These are phyloP conservation scores for Limonius californicus DNA, from an alignment of 1,140 invertebrate genomes.

Conservation along the genomic window DNA sequence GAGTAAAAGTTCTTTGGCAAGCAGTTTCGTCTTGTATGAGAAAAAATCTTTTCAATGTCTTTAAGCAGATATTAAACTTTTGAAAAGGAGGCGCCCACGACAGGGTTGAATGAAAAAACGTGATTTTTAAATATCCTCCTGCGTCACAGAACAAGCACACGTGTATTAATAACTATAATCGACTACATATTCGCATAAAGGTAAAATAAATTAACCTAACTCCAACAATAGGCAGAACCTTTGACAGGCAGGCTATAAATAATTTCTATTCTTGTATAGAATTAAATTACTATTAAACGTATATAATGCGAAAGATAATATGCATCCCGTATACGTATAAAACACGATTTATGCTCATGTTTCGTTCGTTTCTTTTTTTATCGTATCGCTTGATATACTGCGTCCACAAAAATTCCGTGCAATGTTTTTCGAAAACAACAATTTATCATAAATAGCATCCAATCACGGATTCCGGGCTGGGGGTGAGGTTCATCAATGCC, in stretches of 20 bases:
- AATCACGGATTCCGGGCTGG: conserved; percentile 3
- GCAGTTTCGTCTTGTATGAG: no score
- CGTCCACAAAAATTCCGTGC: neutral
- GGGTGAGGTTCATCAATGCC: conserved; percentile 13
- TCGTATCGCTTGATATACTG: neutral
- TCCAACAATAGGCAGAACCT: neutral
- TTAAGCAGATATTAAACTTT: no score
- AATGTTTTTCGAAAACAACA: conserved; percentile 4
- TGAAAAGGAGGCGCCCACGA: no score
- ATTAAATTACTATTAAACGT: conserved; percentile 3
- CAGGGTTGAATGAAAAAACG: no score
- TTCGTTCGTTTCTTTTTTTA: neutral
- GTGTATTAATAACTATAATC: conserved; percentile 5
- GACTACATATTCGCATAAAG: neutral
- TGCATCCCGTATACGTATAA: neutral
- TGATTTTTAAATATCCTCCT: no score
- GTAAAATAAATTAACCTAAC: neutral
- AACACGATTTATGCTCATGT: neutral
- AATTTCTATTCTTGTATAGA: conserved; percentile 7
- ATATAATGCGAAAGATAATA: neutral
- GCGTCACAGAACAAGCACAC: no score
- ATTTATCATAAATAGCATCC: conserved; percentile 15
- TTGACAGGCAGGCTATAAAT: conserved; percentile 6
- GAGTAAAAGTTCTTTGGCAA: no score
- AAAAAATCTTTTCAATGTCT: no score